Evolutionary conservation across 1,140 invertebrate genomes (phyloP), one percentile per base, ranked within the genome.

Genomic region (Cotesia glomerata): DNA sequence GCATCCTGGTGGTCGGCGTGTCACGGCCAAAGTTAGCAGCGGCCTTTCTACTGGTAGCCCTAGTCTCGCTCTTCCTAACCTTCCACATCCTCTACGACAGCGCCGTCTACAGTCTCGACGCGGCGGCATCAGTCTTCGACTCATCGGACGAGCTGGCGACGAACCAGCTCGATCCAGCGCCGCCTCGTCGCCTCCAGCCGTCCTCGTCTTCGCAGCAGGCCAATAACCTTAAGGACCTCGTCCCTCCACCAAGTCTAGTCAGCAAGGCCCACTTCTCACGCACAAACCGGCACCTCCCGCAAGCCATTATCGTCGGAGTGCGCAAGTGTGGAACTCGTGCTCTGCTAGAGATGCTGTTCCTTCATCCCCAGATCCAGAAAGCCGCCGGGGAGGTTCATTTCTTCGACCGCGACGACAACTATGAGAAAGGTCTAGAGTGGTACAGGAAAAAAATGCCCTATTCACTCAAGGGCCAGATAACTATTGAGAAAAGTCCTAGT

Each of bases 401-500:
- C 88, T 98, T 98, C 86, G 96, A 98, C 85, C 89, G 94, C 3
- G 94, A 95, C 81, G 94, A 95, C 80, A 95, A 98, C 84, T 98
- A 97, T 83, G 90, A 92, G 59, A 91, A 92, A 71, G 97, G 97
- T 2, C 87, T 98, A 39, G 95, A 98, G 62, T 98, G 96, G 96
- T 98, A 98, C 86, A 86, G 93, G 59, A 91, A 91, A 75, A 94
- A 96, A 87, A 98, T 98, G 97, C 97, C 97, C 4, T 91, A 93
- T 78, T 96, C 95, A 0, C 94, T 94, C 82, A 91, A 91, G 69
- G 93, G 93, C 26, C 96, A 98, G 87, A 92, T 98, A 74, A 98
- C 97, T 13, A 96, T 99, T 78, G 97, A 99, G 86, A 99, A 99
- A 86, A 98, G 95, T 74, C 97, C 97, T 0, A 97, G 95, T 78